Base-by-base conservation (phyloP, 1,140 invertebrate genomes). In the Zophobas morio region DNA sequence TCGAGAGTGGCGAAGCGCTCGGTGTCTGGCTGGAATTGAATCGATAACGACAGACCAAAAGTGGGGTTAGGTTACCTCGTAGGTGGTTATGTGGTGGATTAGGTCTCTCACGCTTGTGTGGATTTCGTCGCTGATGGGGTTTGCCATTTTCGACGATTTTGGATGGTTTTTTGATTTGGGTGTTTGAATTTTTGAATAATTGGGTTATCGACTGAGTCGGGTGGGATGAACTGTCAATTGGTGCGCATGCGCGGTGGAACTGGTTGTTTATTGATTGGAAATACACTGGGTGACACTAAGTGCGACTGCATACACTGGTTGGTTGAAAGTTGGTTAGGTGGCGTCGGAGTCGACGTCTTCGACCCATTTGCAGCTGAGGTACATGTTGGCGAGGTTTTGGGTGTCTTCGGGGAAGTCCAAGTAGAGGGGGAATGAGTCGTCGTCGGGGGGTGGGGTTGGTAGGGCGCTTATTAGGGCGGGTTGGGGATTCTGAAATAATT, bases 1-100 rank as follows among this genome's bases (percentile, higher is more conserved):
- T 82, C 66, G 34, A 81, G 70, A n/a, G 78, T 39, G 37, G 82
- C 80, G 75, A 83, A 84, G 35, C 71, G 33, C 40, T 82, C 78
- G 5, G 78, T 76, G 5, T 47, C 76, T 56, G 80, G 79, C 84
- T 85, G 76, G 70, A 81, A 75, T 66, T 70, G 46, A 81, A 75
- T 66, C 56, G 46, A 60, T 8, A 73, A 40, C n/a, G 33, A 32
- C n/a, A 40, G n/a, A 32, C 42, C 4, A 56, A 47, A 36, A 57
- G 70, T 77, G 32, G 33, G 56, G 40, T 56, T 70, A 75, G 47
- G 60, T 80, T 75, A 80, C 78, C 33, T 80, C 40, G n/a, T 70
- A 78, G 8, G 0, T 6, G 6, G 60, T 66, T 32, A 47, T 66
- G 40, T n/a, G 3, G 1, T 2, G 8, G 8, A 66, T 66, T 66